Conservation (phyloP, 2,888 invertebrate genomes). For the Caenorhabditis doughertyi region DNA sequence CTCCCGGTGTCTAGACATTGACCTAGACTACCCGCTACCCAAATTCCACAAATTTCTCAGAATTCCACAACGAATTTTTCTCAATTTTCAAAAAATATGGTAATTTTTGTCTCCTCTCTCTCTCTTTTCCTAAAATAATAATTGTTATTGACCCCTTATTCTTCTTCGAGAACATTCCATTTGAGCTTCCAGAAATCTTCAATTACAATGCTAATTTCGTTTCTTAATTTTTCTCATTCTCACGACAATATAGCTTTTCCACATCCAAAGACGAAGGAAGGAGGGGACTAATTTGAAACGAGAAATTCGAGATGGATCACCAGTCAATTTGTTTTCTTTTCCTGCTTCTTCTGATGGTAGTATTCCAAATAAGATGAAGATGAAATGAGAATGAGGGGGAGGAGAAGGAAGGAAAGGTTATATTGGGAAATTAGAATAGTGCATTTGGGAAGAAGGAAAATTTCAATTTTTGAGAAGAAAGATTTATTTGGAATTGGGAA, state of each 20-base stretch:
- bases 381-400: neutral
- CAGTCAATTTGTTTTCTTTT: constrained; percentile 54
- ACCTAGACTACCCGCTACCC: no score
- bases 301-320: constrained; percentile 60
- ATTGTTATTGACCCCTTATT: constrained; percentile 21
- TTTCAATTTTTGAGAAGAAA: neutral
- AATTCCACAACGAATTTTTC: neutral
- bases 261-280: neutral
- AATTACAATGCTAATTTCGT: constrained; percentile 65
- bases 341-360: constrained; percentile 6
- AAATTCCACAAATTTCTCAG: no score
- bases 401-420: neutral
- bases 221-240: constrained; percentile 31
- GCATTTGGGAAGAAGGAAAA: no score
- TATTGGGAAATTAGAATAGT: neutral
- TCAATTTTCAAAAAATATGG: neutral
- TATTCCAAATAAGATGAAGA: neutral
- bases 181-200: constrained; percentile 40
- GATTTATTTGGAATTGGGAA: neutral
- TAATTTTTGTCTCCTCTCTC: neutral
- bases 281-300: constrained; percentile 44
- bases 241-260: constrained; percentile 8
- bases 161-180: constrained; percentile 43
- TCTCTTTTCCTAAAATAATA: constrained; percentile 10
- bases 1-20: no score